A percentile compares a stretch with the other conserved stretches of the same genome.
phyloP scores from a whole-genome alignment of 2,797 vertebrate genomes.

The Philypnodon macrostomus region DNA sequence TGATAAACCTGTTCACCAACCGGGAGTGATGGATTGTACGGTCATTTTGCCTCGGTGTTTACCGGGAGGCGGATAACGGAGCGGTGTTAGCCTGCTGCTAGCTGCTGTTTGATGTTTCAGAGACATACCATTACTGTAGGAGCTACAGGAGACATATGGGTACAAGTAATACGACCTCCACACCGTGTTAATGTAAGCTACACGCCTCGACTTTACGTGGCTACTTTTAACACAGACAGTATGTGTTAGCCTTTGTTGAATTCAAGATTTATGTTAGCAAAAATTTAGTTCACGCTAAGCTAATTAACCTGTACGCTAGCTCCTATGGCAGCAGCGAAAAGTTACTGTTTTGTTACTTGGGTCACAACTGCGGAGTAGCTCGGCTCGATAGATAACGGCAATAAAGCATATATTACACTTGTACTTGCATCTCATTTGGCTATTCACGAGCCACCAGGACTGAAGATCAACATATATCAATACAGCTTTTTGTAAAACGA shows the following conservation, averaged over 20 bases:
- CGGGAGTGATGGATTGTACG: slow-evolving; percentile 3
- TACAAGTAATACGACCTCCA: neutral
- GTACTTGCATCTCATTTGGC: too few species aligned
- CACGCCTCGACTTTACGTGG: neutral
- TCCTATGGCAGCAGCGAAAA: neutral
- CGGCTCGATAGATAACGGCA: neutral
- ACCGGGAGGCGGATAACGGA: slow-evolving; percentile 24
- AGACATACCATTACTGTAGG: neutral
- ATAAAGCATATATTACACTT: neutral
- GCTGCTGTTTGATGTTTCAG: slow-evolving; percentile 27
- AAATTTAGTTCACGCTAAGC: slow-evolving; percentile 28
- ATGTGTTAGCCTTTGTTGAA: slow-evolving; percentile 34
- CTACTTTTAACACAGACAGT: slow-evolving; percentile 8
- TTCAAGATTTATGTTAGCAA: slow-evolving; percentile 27
- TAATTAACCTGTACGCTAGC: slow-evolving; percentile 34
- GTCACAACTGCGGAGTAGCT: neutral
- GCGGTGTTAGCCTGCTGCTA: slow-evolving; percentile 54
- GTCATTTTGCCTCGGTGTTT: slow-evolving; percentile 1
- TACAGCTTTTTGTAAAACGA: too few species aligned
- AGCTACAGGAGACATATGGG: too few species aligned
- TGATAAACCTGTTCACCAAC: neutral
- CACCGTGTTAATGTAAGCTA: neutral
- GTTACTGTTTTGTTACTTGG: neutral
- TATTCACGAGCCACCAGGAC: neutral
- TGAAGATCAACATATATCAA: neutral